Base-by-base conservation (phyloP, 2,113 vertebrate species). In the Nibea coibor region DNA sequence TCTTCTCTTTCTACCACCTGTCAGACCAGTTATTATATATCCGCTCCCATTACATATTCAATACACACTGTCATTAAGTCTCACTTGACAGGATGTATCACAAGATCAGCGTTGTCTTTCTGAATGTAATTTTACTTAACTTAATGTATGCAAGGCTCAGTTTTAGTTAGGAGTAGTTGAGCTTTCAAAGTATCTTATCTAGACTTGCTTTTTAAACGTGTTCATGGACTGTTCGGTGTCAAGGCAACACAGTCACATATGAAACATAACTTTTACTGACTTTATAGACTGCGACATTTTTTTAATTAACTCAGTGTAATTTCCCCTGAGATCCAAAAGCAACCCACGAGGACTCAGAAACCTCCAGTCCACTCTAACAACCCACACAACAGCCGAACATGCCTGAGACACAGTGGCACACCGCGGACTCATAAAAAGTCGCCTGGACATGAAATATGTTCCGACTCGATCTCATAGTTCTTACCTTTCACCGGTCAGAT, bases 261-360 rank as follows among this genome's bases (percentile, higher is more conserved):
- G 65, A 79, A 47, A 54, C 66, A 64, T 73, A 82, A 80, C 75
- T 64, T 87, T 72, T 77, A 77, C 73, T 67, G 72, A 62, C 73
- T 62, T 84, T 65, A 57, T 53, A 2, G 24, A 26, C 57, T 58
- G 71, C 39, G 58, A 56, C 57, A 20, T 67, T 64, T 64, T 72
- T 87, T 82, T 80, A 90, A 92, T 89, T 75, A 92, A 87, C 81
- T 65, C 59, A 8, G 69, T 57, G 50, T 91, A 93, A 94, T 94
- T 94, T 93, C 92, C 89, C 91, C 54, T 51, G 88, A 76, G 90
- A 85, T 78, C 35, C 22, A 69, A 61, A 76, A 65, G 68, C 79
- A 81, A 16, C 84, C 89, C 86, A 90, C 90, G 53, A 43, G 16
- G 77, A 78, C 64, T 70, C 61, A 62, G 42, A 84, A 61, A 63